Conservation (phyloP, 2,797 vertebrate genomes). For the Gobionotothen gibberifrons region DNA sequence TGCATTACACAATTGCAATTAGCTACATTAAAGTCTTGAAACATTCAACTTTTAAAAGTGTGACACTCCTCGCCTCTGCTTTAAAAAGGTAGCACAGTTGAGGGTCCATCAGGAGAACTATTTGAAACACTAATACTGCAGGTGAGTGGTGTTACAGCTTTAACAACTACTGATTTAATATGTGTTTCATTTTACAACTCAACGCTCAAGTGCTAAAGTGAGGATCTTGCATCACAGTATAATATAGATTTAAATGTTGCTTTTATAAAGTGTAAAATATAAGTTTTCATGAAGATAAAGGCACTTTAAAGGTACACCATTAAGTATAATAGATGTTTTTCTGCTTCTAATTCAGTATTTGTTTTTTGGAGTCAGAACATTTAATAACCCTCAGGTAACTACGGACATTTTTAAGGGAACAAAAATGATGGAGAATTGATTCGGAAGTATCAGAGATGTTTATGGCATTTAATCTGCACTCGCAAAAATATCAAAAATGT, state of each 20-base stretch:
- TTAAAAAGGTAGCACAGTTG: background rate
- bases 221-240: background rate
- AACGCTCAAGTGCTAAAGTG: background rate
- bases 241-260: constrained; percentile 6
- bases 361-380: too few relatives aligned
- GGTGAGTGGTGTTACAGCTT: constrained; percentile 12
- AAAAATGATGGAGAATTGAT: too few relatives aligned
- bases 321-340: too few relatives aligned
- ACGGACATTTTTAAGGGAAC: too few relatives aligned
- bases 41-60: constrained; percentile 6
- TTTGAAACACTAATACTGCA: background rate
- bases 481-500: too few relatives aligned
- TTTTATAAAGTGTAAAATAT: constrained; percentile 7
- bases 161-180: constrained; percentile 5
- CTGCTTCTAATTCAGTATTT: too few relatives aligned
- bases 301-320: constrained; percentile 6
- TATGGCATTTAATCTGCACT: too few relatives aligned
- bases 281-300: constrained; percentile 13
- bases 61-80: constrained; percentile 6
- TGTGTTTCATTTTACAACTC: constrained; percentile 21
- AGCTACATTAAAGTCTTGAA: background rate
- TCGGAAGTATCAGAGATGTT: too few relatives aligned
- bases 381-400: too few relatives aligned
- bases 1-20: background rate
- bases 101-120: constrained; percentile 19